Percentiles rank a stretch among this genome's conserved stretches.
These are phyloP conservation scores for Apamea anceps DNA, from an alignment of 2,888 invertebrate genomes.

Conservation along the genomic window DNA sequence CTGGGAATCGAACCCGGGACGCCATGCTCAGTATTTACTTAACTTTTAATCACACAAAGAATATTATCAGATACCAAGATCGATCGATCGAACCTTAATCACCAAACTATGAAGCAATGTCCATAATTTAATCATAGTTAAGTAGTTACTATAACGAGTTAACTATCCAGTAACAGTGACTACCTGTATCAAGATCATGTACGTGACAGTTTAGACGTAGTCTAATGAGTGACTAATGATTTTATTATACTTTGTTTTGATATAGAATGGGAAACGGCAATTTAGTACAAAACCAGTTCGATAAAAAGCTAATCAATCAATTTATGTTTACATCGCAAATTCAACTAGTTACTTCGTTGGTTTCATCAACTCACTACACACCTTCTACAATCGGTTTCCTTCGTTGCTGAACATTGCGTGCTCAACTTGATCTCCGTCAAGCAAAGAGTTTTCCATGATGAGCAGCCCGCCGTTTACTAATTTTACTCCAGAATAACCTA, in stretches of 20 bases:
- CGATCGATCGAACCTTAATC: slow-evolving; percentile 3
- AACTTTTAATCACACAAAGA: neutral
- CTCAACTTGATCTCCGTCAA: too few relatives aligned
- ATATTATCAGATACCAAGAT: neutral
- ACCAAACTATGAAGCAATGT: slow-evolving; percentile 8
- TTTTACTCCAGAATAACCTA: too few relatives aligned
- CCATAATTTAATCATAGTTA: slow-evolving; percentile 3
- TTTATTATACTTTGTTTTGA: neutral
- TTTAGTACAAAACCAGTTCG: neutral
- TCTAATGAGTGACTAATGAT: neutral
- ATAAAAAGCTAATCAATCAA: neutral
- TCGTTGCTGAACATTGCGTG: too few relatives aligned
- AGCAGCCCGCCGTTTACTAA: too few relatives aligned
- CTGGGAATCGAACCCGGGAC: neutral
- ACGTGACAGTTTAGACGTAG: slow-evolving; percentile 40
- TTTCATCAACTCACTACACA: too few relatives aligned
- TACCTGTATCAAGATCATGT: slow-evolving; percentile 28
- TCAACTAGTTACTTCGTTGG: neutral
- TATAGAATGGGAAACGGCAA: neutral
- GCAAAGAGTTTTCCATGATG: too few relatives aligned
- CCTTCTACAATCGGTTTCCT: too few relatives aligned
- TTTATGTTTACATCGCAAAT: neutral
- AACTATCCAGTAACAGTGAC: slow-evolving; percentile 5
- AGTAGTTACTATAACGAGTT: neutral
- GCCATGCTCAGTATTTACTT: too few relatives aligned